Evolutionary conservation across 1,140 invertebrate species (phyloP).

Genomic region (Helicorthomorpha holstii): DNA sequence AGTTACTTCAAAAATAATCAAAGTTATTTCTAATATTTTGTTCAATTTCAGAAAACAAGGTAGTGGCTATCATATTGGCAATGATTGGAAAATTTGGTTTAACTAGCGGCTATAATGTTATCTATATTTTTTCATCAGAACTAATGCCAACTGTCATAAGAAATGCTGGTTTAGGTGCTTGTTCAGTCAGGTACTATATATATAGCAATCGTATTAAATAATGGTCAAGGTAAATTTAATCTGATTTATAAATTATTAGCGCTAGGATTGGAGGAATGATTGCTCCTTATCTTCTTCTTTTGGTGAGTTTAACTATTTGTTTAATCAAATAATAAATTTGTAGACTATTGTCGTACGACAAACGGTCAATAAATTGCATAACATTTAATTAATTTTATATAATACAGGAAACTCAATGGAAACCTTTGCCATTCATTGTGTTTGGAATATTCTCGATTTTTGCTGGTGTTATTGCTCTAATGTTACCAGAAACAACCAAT

Average conservation of each 20-base stretch:
- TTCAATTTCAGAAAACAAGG: not conserved
- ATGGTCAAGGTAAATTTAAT: no score
- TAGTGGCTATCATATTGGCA: slow-evolving; percentile 37
- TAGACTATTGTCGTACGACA: no score
- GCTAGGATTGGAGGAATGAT: slow-evolving; percentile 19
- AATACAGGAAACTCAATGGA: slow-evolving; percentile 7
- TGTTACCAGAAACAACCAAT: slow-evolving; percentile 18
- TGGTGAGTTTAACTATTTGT: slow-evolving; percentile 6
- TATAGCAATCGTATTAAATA: no score
- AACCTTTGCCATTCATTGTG: slow-evolving; percentile 13
- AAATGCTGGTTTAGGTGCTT: slow-evolving; percentile 23
- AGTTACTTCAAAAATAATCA: not conserved
- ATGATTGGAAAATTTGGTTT: slow-evolving; percentile 55
- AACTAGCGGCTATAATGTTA: slow-evolving; percentile 17
- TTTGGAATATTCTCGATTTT: slow-evolving; percentile 15
- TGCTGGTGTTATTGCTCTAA: slow-evolving; percentile 10
- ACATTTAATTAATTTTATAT: not conserved
- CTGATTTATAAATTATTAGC: no score
- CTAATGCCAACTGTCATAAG: slow-evolving; percentile 29
- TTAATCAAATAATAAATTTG: no score
- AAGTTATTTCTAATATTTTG: not conserved
- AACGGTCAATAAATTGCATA: no score
- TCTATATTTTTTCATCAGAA: slow-evolving; percentile 30
- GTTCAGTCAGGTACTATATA: slow-evolving; percentile 23
- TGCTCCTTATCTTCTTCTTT: slow-evolving; percentile 3